These are phyloP conservation scores for Hirtodrosophila histrioides DNA, from an alignment of 2,888 invertebrate species.

Conservation along the genomic window DNA sequence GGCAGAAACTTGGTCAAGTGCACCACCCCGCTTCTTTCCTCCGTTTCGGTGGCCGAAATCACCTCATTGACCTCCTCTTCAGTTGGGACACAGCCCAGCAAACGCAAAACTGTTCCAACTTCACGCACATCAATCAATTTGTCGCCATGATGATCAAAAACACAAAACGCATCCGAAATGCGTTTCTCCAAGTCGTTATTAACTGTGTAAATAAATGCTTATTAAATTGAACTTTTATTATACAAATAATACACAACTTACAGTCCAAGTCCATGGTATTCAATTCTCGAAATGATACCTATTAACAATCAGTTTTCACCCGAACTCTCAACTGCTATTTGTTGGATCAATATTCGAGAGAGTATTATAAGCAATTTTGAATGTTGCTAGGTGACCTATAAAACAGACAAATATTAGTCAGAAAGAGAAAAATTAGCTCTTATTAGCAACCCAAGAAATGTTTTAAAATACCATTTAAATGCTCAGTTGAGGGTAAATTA, in stretches of 20 bases:
- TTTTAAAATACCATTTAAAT: too few relatives aligned
- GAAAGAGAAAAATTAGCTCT: too few relatives aligned
- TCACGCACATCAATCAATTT: constrained; percentile 95
- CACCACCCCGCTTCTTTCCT: constrained; percentile 90
- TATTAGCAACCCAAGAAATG: too few relatives aligned
- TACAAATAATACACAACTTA: constrained; percentile 28
- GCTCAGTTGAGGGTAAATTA: too few relatives aligned
- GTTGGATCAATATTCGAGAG: constrained; percentile 29
- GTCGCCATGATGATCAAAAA: constrained; percentile 95
- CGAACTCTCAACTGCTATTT: constrained; percentile 3
- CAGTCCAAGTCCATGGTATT: constrained; percentile 63
- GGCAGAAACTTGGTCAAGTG: constrained; percentile 91
- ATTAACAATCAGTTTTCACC: neutral
- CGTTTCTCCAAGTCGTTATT: constrained; percentile 90
- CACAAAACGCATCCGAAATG: constrained; percentile 94
- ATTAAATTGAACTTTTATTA: too few relatives aligned
- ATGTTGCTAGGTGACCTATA: constrained; percentile 23
- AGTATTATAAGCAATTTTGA: neutral
- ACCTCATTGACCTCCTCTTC: constrained; percentile 96
- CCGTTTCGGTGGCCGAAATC: constrained; percentile 93
- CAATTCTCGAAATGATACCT: constrained; percentile 1
- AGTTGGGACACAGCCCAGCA: constrained; percentile 94
- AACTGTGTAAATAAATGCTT: constrained; percentile 77
- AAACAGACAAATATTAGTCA: neutral
- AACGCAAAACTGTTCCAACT: constrained; percentile 94